A percentile compares a stretch with the other conserved stretches of the same genome.
Evolutionary conservation across 2,797 vertebrate genomes (phyloP).

Genomic region (Lindbergichthys nudifrons): DNA sequence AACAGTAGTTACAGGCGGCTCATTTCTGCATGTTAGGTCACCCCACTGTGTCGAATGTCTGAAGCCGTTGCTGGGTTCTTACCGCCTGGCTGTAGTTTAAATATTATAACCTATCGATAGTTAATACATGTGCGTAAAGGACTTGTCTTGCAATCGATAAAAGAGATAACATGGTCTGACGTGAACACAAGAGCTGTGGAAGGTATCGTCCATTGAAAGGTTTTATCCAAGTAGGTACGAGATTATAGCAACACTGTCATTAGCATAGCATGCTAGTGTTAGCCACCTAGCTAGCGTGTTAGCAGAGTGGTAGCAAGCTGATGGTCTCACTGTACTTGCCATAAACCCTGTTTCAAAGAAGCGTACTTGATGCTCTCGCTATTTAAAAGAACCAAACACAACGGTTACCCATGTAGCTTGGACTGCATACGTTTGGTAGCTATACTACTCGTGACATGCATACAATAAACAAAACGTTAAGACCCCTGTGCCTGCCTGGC

Average conservation of each 20-base stretch:
- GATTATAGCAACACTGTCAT: conserved; percentile 74
- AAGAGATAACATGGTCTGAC: conserved; percentile 69
- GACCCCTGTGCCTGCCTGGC: conserved; percentile 53
- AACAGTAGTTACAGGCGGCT: conserved; percentile 70
- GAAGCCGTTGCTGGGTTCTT: conserved; percentile 91
- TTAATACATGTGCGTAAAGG: conserved; percentile 76
- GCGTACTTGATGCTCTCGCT: background rate
- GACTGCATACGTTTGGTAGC: background rate
- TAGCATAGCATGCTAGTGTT: conserved; percentile 74
- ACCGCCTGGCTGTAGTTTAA: conserved; percentile 88
- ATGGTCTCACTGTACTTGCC: conserved; percentile 2
- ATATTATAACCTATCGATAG: conserved; percentile 79
- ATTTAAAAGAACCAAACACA: background rate
- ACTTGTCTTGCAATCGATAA: conserved; percentile 46
- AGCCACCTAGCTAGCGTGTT: conserved; percentile 60
- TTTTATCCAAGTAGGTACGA: conserved; percentile 78
- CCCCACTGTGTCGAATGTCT: conserved; percentile 83
- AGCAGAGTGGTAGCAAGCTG: conserved; percentile 45
- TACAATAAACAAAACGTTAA: conserved; percentile 10
- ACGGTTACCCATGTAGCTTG: rapidly evolving
- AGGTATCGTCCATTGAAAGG: conserved; percentile 63
- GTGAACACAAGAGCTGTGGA: conserved; percentile 59
- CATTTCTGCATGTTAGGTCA: conserved; percentile 83
- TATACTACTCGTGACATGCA: conserved; percentile 9
- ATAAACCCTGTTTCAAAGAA: conserved; percentile 4